Base-by-base conservation (phyloP, 1,140 invertebrate species). In the Hormaphis cornu region DNA sequence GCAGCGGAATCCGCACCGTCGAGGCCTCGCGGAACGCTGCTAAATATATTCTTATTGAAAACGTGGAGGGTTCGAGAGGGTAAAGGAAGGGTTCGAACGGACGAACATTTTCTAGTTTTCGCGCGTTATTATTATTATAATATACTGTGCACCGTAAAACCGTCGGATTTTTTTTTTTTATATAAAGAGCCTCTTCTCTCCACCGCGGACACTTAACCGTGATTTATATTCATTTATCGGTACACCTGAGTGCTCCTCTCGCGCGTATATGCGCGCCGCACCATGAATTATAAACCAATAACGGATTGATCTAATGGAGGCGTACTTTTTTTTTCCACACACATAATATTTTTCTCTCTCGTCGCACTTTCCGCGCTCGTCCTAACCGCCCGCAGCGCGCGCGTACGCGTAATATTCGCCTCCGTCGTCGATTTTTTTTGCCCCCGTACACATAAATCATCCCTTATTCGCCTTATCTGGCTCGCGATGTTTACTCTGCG, bases 151-250 rank as follows among this genome's bases (percentile, higher is more conserved):
- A 24, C 44, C 37, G 58, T 61, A 44, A 61, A 61, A 61, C 58
- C 58, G 37, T 61, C 58, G 58, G 40, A 44, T 61, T n/a, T n/a
- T n/a, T n/a, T n/a, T n/a, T n/a, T n/a, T n/a, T n/a, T n/a, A n/a
- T n/a, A n/a, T 44, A 28, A 44, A 61, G 37, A 44, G 58, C 37
- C 53, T 56, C 53, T 37, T 56, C 22, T 12, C 18, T n/a, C n/a
- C n/a, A n/a, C 33, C 18, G 33, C 18, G 9, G 12, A 44, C 58
- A 61, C 58, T 61, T 61, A 61, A 61, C 58, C 10, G 40, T 61
- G 58, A 61, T 61, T 61, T 61, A 61, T 61, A 61, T 61, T 61
- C 58, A 61, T 61, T 61, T 61, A 61, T 61, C 28, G 58, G 58
- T 10, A 44, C 35, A 26, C 52, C 20, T 59, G 40, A 42, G 56